Evolutionary conservation across 2,888 invertebrate species (phyloP).

Genomic region (Lasioglossum lativentre): DNA sequence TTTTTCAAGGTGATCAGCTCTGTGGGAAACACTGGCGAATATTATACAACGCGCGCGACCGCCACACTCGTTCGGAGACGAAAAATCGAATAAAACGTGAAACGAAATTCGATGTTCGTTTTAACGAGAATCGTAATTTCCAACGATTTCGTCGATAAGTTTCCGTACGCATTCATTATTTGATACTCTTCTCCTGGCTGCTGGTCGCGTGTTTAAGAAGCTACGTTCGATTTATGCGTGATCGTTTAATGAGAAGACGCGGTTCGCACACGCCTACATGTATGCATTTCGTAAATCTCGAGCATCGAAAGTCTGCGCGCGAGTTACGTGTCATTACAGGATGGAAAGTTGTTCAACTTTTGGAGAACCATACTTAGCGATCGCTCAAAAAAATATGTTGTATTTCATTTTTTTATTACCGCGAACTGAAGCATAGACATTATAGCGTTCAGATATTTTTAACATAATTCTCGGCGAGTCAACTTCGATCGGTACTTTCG

Average conservation of each 20-base stretch:
- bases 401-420: neutral
- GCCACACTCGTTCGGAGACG: neutral
- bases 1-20: constrained; percentile 53
- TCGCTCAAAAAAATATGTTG: neutral
- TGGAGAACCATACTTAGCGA: neutral
- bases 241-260: constrained; percentile 5
- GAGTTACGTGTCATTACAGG: neutral
- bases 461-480: neutral
- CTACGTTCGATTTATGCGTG: neutral
- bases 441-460: neutral
- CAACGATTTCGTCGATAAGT: neutral
- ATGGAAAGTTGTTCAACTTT: neutral
- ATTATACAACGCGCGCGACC: neutral
- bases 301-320: neutral
- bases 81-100: neutral
- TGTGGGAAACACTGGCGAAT: constrained; percentile 12
- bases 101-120: constrained; percentile 3
- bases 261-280: neutral
- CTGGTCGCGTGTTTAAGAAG: neutral
- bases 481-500: neutral
- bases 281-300: neutral
- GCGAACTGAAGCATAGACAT: neutral
- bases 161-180: neutral
- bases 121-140: constrained; percentile 7
- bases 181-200: neutral